Conservation (phyloP, 2,888 invertebrate species). For the Pristionchus fissidentatus region DNA sequence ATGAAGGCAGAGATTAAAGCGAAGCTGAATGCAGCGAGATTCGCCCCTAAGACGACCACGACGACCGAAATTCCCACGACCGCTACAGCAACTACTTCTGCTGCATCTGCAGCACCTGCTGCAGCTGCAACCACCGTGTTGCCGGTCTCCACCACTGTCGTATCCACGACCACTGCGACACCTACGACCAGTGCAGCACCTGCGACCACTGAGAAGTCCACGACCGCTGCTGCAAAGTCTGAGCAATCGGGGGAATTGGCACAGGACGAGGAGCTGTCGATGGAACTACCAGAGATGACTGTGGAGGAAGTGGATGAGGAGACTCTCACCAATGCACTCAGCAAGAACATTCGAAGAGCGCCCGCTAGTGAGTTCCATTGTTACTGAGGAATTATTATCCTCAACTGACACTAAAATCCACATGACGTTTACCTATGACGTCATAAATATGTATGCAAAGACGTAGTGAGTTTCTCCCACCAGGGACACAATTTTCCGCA, state of each 20-base stretch:
- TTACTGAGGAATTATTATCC: no score
- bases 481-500: no score
- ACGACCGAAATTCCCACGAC: neutral
- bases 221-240: neutral
- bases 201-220: neutral
- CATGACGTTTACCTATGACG: no score
- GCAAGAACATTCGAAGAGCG: conserved; percentile 56
- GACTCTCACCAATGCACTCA: conserved; percentile 36
- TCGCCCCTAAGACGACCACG: neutral
- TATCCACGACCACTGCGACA: neutral
- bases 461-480: no score
- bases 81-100: neutral
- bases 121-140: neutral
- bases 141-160: neutral
- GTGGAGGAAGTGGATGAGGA: conserved; percentile 26
- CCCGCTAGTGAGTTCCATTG: conserved; percentile 59
- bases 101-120: neutral
- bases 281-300: neutral
- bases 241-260: conserved; percentile 8
- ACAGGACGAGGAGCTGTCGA: conserved; percentile 7
- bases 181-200: neutral
- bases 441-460: no score
- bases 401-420: no score
- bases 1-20: conserved; percentile 39
- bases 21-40: neutral